Evolutionary conservation across 37 sponge, comb jelly and placozoan genomes (phyloP).

Genomic region (Ianthella basta): DNA sequence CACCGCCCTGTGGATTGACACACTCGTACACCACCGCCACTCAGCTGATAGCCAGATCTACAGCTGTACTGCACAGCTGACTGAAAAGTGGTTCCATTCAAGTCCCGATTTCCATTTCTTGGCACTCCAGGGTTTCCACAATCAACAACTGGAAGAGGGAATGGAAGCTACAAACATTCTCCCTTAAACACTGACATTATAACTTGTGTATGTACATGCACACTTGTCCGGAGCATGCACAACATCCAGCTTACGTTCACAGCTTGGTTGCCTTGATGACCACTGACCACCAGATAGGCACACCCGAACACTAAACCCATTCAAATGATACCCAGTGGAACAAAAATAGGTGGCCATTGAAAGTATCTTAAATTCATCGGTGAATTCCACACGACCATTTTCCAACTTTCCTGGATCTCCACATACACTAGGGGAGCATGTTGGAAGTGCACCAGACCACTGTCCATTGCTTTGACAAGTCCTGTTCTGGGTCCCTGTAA

Average conservation of each 20-base stretch:
- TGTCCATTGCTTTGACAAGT: conserved; percentile 19
- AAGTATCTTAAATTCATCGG: background rate
- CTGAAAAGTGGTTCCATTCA: conserved; percentile 1
- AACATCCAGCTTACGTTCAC: conserved; percentile 33
- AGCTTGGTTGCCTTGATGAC: conserved; percentile 32
- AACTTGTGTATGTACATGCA: too few species aligned
- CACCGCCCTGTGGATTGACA: conserved; percentile 20
- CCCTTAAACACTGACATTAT: too few species aligned
- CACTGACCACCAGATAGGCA: conserved; percentile 29
- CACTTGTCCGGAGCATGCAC: background rate
- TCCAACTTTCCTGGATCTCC: background rate
- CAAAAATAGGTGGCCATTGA: conserved; percentile 6
- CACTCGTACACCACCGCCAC: background rate
- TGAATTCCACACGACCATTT: background rate
- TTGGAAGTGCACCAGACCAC: conserved; percentile 34
- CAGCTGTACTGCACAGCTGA: conserved; percentile 34
- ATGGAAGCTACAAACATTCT: too few species aligned
- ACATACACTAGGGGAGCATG: conserved; percentile 21
- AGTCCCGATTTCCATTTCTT: conserved; percentile 25
- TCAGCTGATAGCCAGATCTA: conserved; percentile 27
- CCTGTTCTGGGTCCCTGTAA: conserved; percentile 3
- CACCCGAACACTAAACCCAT: background rate
- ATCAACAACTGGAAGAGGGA: background rate
- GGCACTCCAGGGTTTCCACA: conserved; percentile 49
- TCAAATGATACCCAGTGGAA: background rate